A percentile compares a stretch with the other conserved stretches of the same genome.
These are phyloP conservation scores for Dexiosoma caninum DNA, from an alignment of 2,888 invertebrate species.

Conservation along the genomic window DNA sequence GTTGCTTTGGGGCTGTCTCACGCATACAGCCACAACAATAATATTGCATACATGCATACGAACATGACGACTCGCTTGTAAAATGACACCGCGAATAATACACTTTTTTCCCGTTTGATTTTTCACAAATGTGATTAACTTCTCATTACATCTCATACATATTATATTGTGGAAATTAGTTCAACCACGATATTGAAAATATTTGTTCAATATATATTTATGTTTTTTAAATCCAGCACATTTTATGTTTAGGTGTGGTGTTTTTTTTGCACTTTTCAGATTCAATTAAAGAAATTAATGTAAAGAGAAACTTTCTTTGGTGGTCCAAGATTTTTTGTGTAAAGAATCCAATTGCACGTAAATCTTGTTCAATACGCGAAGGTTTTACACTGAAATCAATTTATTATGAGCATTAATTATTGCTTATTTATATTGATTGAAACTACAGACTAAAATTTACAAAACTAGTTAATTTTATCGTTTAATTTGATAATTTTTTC, in stretches of 20 bases:
- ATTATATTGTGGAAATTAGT: background rate
- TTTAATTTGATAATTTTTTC: background rate
- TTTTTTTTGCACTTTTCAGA: background rate
- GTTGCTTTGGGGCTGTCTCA: background rate
- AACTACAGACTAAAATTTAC: constrained; percentile 47
- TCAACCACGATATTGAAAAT: background rate
- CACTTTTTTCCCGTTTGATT: background rate
- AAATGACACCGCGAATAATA: constrained; percentile 32
- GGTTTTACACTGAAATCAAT: constrained; percentile 33
- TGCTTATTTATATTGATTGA: constrained; percentile 32
- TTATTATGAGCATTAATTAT: constrained; percentile 7
- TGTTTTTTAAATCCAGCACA: background rate
- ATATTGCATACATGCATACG: background rate
- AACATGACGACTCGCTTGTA: background rate
- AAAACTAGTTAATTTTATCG: constrained; percentile 44
- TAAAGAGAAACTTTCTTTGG: constrained; percentile 32
- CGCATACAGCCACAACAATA: constrained; percentile 6
- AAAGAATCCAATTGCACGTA: constrained; percentile 56
- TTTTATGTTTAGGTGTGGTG: constrained; percentile 19
- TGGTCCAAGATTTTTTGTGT: constrained; percentile 13
- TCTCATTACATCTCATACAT: background rate
- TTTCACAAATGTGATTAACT: background rate
- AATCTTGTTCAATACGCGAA: constrained; percentile 59
- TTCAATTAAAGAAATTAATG: constrained; percentile 2
- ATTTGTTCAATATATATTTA: background rate